These are phyloP conservation scores for Isichthys henryi DNA, from an alignment of 2,113 vertebrate genomes.

Conservation along the genomic window DNA sequence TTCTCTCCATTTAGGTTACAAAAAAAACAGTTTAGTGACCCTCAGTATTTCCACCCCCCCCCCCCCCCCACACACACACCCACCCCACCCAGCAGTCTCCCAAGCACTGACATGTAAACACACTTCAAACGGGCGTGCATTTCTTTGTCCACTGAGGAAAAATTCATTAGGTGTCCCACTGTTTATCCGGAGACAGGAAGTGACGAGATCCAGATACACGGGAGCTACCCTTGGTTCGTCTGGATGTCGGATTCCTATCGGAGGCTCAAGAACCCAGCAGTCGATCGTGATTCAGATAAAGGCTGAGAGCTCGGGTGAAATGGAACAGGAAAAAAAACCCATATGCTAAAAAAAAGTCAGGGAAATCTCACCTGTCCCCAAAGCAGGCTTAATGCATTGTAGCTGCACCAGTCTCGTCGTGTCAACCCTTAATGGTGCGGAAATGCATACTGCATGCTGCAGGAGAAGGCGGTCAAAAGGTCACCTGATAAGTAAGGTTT, in stretches of 20 bases:
- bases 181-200: neutral
- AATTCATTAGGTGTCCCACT: conserved; percentile 15
- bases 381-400: neutral
- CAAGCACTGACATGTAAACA: conserved; percentile 16
- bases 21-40: neutral
- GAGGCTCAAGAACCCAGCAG: neutral
- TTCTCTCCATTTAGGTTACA: neutral
- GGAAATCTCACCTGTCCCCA: neutral
- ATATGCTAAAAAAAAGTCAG: neutral
- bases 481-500: conserved; percentile 2
- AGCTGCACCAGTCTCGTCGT: neutral
- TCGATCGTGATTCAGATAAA: neutral
- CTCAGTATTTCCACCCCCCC: neutral
- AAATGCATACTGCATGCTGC: neutral
- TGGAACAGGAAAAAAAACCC: neutral
- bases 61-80: too few species aligned
- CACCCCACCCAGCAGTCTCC: neutral
- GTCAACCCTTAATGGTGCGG: neutral
- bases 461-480: neutral
- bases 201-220: neutral
- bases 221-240: neutral
- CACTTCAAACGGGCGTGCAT: conserved; percentile 6
- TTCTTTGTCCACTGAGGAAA: conserved; percentile 7
- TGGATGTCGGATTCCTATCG: neutral
- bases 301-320: neutral